Percentiles rank a stretch among this genome's conserved stretches.
These are phyloP conservation scores for Myotis findleyi DNA, from an alignment of 2,797 vertebrate genomes.

Conservation along the genomic window DNA sequence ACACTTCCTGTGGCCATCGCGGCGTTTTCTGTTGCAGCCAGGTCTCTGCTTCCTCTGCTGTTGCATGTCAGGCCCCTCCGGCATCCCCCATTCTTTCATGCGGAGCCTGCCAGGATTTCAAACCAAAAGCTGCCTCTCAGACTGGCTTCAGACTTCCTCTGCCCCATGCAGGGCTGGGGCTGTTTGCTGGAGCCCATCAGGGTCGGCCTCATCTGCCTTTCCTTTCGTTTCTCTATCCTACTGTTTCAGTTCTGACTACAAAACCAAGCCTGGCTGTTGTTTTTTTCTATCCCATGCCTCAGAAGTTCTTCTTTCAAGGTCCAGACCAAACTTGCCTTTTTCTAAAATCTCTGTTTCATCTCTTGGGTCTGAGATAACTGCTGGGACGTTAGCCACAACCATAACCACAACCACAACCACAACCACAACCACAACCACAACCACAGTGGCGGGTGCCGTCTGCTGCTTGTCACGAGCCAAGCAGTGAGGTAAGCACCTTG, in stretches of 20 bases:
- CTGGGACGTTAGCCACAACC: neutral
- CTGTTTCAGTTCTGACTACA: conserved; percentile 61
- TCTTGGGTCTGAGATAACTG: neutral
- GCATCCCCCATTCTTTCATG: conserved; percentile 12
- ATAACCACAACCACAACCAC: neutral
- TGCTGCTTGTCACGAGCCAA: neutral
- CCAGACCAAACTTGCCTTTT: neutral
- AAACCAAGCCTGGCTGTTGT: neutral
- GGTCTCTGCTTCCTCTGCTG: neutral
- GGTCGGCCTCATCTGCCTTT: conserved; percentile 1
- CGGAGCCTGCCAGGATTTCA: conserved; percentile 39
- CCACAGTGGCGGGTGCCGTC: neutral
- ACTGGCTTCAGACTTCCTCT: neutral
- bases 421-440: neutral
- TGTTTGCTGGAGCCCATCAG: conserved; percentile 44
- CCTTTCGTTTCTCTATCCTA: conserved; percentile 64
- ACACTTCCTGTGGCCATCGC: neutral
- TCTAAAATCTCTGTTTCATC: neutral
- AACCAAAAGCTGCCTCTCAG: conserved; percentile 17
- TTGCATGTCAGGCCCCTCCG: neutral
- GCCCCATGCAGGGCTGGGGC: conserved; percentile 44
- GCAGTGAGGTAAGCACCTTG: neutral
- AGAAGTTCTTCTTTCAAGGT: conserved; percentile 41
- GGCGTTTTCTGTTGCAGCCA: neutral
- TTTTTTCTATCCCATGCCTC: neutral